These are phyloP conservation scores for Steatocranus sp. DNA, from an alignment of 2,797 vertebrate species.

Conservation along the genomic window DNA sequence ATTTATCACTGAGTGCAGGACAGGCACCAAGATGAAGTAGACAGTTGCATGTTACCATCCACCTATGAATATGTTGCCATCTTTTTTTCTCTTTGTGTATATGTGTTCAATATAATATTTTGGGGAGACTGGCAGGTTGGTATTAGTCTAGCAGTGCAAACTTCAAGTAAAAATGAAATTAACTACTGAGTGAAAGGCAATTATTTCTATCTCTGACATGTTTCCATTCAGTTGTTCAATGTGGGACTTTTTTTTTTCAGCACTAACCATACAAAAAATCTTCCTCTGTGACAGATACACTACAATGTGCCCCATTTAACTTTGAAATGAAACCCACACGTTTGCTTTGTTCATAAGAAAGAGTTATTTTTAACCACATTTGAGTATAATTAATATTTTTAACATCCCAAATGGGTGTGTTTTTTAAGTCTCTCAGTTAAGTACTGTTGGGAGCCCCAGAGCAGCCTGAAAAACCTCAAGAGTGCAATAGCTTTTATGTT, in stretches of 20 bases:
- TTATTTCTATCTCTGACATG: background rate
- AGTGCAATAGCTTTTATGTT: conserved; percentile 6
- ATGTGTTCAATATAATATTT: background rate
- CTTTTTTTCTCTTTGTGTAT: background rate
- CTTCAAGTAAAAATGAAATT: background rate
- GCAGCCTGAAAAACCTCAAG: background rate
- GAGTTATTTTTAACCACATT: background rate
- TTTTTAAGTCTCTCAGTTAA: conserved; percentile 10
- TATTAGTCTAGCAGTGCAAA: background rate
- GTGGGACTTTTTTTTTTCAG: background rate
- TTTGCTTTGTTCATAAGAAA: background rate
- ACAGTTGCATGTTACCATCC: background rate
- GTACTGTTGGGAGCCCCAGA: background rate
- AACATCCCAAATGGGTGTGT: background rate
- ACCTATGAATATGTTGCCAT: background rate
- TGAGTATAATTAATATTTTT: conserved; percentile 6
- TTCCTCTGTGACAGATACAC: background rate
- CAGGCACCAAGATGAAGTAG: background rate
- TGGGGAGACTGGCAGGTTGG: background rate
- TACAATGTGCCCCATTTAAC: background rate
- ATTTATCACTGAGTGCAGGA: background rate
- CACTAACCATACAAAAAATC: background rate
- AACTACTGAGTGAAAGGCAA: background rate
- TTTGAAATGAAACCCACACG: background rate
- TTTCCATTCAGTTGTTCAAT: background rate